Evolutionary conservation across 2,888 invertebrate species (phyloP), one percentile per base, ranked within the genome.

Genomic region (Lepidochitona cinerea): DNA sequence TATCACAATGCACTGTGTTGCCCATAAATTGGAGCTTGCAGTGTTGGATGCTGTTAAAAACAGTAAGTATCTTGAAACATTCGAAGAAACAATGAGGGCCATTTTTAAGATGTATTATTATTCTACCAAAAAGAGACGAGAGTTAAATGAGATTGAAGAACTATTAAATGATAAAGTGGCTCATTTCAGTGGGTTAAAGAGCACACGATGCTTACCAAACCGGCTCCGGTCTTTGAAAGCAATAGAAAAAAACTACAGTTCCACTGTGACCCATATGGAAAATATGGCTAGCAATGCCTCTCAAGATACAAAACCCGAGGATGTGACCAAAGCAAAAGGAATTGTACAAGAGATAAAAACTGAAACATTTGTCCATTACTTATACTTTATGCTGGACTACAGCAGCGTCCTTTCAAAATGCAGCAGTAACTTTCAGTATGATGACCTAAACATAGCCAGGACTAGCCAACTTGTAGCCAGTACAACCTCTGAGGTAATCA

Each of bases 251-350:
- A 72, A 79, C 52, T 79, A 72, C 70, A 26, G n/a, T 37, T 41
- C 77, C 4, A 64, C 75, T 23, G 37, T 78, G 1, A 53, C 52
- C 6, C 74, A 76, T 0, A 52, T 79, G 65, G 36, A 23, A 64
- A 79, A 68, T 52, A 73, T 75, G 49, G 68, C 67, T 7, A 73
- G 76, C 37, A 68, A 75, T 33, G 52, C 23, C 0, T 70, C 65
- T 53, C 73, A 77, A 26, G 41, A 41, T 41, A 18, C 18, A 29
- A 73, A 37, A n/a, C 66, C 36, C 14, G 70, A 74, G 12, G 72
- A 76, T 29, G 35, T 73, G 6, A 76, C 79, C n/a, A 76, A 77
- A 67, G 74, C 73, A 14, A 70, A 67, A 36, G 77, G 77, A 1
- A 67, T 71, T 37, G 52, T 78, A 0, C 68, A 36, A 37, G 69